Base-by-base conservation (phyloP, 2,888 invertebrate genomes). In the Tryphoninae sp. region DNA sequence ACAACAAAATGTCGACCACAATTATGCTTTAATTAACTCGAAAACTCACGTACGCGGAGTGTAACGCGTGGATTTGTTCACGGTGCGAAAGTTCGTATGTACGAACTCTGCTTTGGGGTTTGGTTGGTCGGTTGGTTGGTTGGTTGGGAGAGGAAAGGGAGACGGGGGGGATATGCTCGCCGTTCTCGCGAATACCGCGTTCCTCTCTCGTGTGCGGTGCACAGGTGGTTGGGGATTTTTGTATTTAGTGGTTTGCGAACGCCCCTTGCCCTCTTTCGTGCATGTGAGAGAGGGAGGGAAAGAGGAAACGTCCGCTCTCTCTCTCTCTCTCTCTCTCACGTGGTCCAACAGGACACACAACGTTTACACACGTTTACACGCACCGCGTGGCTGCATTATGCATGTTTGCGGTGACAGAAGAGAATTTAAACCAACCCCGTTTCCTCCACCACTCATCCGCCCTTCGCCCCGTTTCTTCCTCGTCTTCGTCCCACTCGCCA, bases 161-260 rank as follows among this genome's bases (percentile, higher is more conserved):
- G 61, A 11, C 58, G 16, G 71, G 77, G 51, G 51, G 45, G 62
- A 26, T 42, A 26, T 62, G 71, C 67, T 76, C 67, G 42, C 75
- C 16, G 53, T 16, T 53, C 13, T 45, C 45, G 11, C 45, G 9
- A 45, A 45, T 13, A 3, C 33, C 45, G 45, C 45, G 45, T 45
- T 16, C 23, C 62, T 6, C 19, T 49, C 83, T 82, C 75, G 85
- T 58, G 84, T 84, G 86, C 84, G 88, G 86, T 87, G 88, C 89
- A 92, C 92, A 92, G 91, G 91, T 91, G 91, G 91, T 92, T 91
- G 91, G 89, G 88, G 88, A 91, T 92, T 92, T 92, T 92, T 91
- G 91, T 91, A 91, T 91, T 91, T 90, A 90, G 90, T 89, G 90
- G 90, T 91, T 90, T 89, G 88, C 89, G 88, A 33, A 33, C 53